Conservation (phyloP, 2,888 invertebrate species). For the Oscheius sp. region DNA sequence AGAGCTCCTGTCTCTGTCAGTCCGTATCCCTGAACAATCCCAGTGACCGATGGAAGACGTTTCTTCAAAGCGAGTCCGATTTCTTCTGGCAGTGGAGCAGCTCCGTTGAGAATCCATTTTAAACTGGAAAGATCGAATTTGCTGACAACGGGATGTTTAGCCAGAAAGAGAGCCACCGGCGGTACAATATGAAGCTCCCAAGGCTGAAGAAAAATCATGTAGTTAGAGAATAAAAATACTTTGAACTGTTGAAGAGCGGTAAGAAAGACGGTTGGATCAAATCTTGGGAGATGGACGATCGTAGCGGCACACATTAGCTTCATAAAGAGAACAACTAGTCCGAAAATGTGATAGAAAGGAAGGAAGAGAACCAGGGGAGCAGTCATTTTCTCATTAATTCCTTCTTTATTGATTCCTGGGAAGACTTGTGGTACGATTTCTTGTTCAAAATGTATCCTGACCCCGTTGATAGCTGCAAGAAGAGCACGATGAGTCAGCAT, state of each 20-base stretch:
- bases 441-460: conserved; percentile 1
- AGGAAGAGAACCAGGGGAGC: conserved; percentile 4
- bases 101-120: conserved; percentile 4
- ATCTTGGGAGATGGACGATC: conserved; percentile 6
- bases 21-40: conserved; percentile 18
- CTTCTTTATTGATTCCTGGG: neutral
- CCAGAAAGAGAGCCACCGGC: conserved; percentile 11
- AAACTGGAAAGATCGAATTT: conserved; percentile 20
- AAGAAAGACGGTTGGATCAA: conserved; percentile 16
- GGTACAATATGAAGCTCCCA: conserved; percentile 3
- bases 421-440: conserved; percentile 4
- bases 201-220: too few species aligned
- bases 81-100: conserved; percentile 15
- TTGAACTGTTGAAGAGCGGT: neutral
- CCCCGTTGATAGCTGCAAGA: neutral
- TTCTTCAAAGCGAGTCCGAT: conserved; percentile 1
- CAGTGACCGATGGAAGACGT: neutral
- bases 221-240: too few species aligned
- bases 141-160: conserved; percentile 18
- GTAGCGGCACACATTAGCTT: neutral
- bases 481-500: conserved; percentile 7
- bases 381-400: neutral
- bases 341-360: conserved; percentile 24
- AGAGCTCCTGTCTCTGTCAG: conserved; percentile 10
- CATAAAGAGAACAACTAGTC: neutral